Conservation (phyloP, 2,888 invertebrate genomes). For the Heliconius ethilla region DNA sequence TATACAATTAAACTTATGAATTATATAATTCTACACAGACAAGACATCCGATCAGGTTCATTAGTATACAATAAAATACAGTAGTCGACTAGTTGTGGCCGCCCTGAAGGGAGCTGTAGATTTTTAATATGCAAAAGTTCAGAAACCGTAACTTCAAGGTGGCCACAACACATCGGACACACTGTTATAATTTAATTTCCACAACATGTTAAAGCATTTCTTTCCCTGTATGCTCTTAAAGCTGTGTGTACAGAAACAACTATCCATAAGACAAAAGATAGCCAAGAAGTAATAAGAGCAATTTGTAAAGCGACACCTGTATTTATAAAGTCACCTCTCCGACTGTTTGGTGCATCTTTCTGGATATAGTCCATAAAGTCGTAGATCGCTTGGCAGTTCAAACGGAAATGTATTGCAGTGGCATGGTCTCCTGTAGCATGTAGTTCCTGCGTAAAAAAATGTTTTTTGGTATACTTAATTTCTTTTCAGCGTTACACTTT, state of each 20-base stretch:
- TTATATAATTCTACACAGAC: background rate
- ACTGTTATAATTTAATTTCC: conserved; percentile 59
- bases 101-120: no score
- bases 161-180: background rate
- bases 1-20: background rate
- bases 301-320: conserved; percentile 86
- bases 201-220: conserved; percentile 73
- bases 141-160: no score
- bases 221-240: conserved; percentile 76
- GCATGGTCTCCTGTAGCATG: conserved; percentile 81
- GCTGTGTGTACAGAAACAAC: conserved; percentile 77
- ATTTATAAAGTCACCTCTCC: conserved; percentile 86
- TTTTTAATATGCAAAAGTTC: background rate
- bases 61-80: background rate
- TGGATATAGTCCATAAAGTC: conserved; percentile 93
- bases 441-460: conserved; percentile 61
- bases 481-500: background rate
- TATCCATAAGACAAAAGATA: conserved; percentile 82
- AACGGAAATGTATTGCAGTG: conserved; percentile 83
- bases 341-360: conserved; percentile 84
- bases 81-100: background rate
- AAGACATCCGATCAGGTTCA: background rate
- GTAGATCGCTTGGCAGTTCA: conserved; percentile 87
- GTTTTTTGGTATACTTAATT: background rate
- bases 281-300: conserved; percentile 84